Evolutionary conservation across 2,888 invertebrate species (phyloP).

Genomic region (Muscina levida): DNA sequence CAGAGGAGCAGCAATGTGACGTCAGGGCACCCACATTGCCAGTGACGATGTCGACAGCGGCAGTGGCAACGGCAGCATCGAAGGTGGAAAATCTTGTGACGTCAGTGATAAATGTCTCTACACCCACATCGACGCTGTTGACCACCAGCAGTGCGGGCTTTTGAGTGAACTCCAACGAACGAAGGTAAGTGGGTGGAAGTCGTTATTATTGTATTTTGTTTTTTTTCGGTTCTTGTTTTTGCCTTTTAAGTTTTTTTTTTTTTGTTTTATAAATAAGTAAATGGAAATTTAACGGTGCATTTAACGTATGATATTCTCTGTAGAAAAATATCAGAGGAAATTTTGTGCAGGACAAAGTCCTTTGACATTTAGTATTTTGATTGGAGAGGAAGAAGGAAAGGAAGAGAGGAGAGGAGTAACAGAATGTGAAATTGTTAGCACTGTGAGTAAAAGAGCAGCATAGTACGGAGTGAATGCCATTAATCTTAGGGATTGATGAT

Average conservation of each 20-base stretch:
- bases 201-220: neutral
- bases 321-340: too few relatives aligned
- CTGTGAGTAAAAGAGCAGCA: too few relatives aligned
- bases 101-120: conserved; percentile 60
- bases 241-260: neutral
- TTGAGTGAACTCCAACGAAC: conserved; percentile 30
- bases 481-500: too few relatives aligned
- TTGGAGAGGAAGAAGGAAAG: too few relatives aligned
- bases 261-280: neutral
- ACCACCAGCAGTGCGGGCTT: conserved; percentile 55
- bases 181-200: conserved; percentile 9
- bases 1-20: conserved; percentile 10
- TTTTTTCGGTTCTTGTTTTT: neutral
- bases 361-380: too few relatives aligned
- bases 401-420: too few relatives aligned
- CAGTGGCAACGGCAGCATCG: conserved; percentile 16
- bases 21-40: conserved; percentile 61
- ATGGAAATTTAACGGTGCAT: neutral
- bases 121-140: conserved; percentile 49
- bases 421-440: too few relatives aligned
- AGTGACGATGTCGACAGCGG: conserved; percentile 68
- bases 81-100: conserved; percentile 58
- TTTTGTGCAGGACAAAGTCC: too few relatives aligned
- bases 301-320: neutral
- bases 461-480: too few relatives aligned